Evolutionary conservation across 2,113 vertebrate species (phyloP).

Genomic region (Polypterus senegalus): DNA sequence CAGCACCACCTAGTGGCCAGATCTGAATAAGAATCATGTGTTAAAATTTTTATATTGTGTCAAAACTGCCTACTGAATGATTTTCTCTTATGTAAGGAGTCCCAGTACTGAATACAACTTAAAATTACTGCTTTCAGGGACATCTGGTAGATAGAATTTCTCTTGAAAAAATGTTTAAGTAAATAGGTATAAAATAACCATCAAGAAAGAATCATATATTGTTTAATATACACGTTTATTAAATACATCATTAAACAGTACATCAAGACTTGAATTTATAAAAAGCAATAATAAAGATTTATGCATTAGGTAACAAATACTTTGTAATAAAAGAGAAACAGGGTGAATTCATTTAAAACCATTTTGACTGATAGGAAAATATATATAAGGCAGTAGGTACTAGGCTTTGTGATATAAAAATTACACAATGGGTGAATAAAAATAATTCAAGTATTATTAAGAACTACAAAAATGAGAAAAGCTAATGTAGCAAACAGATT

Average conservation of each 20-base stretch:
- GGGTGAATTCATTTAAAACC: conserved; percentile 13
- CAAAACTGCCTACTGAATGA: too few relatives aligned
- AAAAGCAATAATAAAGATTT: conserved; percentile 12
- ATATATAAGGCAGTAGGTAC: conserved; percentile 15
- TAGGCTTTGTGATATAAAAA: conserved; percentile 31
- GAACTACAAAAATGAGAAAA: conserved; percentile 20
- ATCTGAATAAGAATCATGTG: too few relatives aligned
- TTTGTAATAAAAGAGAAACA: neutral
- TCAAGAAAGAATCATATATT: neutral
- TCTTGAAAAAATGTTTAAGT: neutral
- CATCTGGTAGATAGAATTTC: neutral
- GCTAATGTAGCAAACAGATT: conserved; percentile 21
- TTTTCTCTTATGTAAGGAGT: too few relatives aligned
- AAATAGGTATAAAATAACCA: neutral
- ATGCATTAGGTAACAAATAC: conserved; percentile 10
- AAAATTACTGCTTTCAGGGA: neutral
- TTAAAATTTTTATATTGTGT: too few relatives aligned
- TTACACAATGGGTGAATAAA: conserved; percentile 18
- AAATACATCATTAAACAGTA: conserved; percentile 12
- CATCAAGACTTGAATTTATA: conserved; percentile 4
- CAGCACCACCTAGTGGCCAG: too few relatives aligned
- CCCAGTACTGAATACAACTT: too few relatives aligned
- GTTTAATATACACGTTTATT: conserved; percentile 11
- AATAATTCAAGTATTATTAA: conserved; percentile 30
- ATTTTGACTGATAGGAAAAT: neutral